Percentiles rank a stretch among this genome's conserved stretches.
phyloP scores from a whole-genome alignment of 2,797 vertebrate species.

The Coluber constrictor region DNA sequence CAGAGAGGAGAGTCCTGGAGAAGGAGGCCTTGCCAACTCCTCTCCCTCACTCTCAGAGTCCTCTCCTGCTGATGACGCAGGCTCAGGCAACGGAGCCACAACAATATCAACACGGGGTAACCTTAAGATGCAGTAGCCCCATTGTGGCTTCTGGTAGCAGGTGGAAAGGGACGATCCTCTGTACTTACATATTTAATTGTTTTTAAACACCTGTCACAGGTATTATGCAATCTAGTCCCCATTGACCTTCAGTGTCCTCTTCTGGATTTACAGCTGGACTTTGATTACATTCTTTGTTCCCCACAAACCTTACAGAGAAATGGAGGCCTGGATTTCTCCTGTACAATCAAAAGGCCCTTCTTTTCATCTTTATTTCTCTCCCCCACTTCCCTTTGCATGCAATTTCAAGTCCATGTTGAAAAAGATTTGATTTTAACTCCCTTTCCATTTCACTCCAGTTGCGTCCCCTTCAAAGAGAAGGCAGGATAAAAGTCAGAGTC shows the following conservation, averaged over 20 bases:
- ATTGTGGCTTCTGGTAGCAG: not conserved
- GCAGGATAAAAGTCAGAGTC: conserved; percentile 86
- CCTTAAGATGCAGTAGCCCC: not conserved
- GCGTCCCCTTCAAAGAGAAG: conserved; percentile 93
- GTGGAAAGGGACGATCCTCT: not conserved
- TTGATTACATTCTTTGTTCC: conserved; percentile 77
- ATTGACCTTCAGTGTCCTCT: conserved; percentile 50
- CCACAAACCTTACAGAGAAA: conserved; percentile 70
- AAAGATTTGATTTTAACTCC: conserved; percentile 73
- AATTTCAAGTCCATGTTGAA: conserved; percentile 78
- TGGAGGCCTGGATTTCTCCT: conserved; percentile 51
- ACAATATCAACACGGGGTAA: not conserved
- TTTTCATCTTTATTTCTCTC: conserved; percentile 89
- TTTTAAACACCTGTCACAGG: not conserved
- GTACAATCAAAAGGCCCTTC: conserved; percentile 78
- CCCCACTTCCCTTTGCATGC: conserved; percentile 70
- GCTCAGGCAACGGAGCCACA: no score
- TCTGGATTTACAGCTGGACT: conserved; percentile 83
- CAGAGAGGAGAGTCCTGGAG: no score
- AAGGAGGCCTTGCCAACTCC: no score
- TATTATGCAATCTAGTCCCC: conserved; percentile 74
- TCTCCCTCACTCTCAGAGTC: no score
- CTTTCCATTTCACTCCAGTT: conserved; percentile 74
- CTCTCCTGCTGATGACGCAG: no score
- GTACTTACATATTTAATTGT: not conserved